phyloP scores from a whole-genome alignment of 2,888 invertebrate species.

The Yponomeuta evonymella region DNA sequence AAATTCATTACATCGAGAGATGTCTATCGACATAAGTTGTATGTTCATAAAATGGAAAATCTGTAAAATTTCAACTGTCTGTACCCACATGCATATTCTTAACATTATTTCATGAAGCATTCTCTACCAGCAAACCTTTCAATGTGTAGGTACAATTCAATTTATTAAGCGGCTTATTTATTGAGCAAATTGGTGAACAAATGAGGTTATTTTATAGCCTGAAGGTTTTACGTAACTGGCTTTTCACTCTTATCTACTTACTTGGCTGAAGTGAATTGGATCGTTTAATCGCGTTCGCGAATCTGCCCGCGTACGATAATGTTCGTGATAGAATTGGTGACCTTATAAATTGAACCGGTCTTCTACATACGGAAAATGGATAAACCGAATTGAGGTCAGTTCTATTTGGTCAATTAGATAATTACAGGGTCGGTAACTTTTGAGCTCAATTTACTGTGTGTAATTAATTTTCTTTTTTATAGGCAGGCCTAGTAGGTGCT shows the following conservation, averaged over 20 bases:
- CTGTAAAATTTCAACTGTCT: too few relatives aligned
- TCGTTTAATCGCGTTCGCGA: conserved; percentile 22
- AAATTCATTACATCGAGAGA: too few relatives aligned
- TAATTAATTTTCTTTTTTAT: too few relatives aligned
- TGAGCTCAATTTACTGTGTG: background rate
- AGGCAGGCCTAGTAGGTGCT: too few relatives aligned
- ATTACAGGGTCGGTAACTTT: background rate
- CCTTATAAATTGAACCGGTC: background rate
- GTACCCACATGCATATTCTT: too few relatives aligned
- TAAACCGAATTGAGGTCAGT: background rate
- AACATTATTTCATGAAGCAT: too few relatives aligned
- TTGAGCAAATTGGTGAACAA: background rate
- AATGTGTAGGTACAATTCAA: background rate
- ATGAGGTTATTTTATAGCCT: conserved; percentile 1
- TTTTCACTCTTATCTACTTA: conserved; percentile 15
- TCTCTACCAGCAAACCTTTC: background rate
- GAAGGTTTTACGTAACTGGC: background rate
- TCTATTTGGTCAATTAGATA: background rate
- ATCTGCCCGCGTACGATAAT: conserved; percentile 17
- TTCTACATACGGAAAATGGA: background rate
- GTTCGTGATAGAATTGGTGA: background rate
- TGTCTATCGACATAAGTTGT: too few relatives aligned
- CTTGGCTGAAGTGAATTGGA: conserved; percentile 23
- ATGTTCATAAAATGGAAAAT: too few relatives aligned
- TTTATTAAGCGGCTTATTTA: background rate